Evolutionary conservation across 2,113 vertebrate species (phyloP).

Genomic region (Thomomys bottae): DNA sequence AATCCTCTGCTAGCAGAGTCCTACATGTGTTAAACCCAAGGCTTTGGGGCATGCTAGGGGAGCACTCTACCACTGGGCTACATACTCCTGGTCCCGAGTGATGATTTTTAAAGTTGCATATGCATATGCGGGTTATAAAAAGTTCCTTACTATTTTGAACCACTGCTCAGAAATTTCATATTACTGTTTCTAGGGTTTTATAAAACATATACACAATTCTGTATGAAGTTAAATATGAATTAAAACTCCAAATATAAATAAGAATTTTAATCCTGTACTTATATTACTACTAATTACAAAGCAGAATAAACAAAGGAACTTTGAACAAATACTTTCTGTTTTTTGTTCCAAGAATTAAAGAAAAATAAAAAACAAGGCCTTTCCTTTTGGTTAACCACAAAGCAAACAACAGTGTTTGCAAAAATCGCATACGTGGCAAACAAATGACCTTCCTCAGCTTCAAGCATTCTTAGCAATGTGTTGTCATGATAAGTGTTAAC

Average conservation of each 20-base stretch:
- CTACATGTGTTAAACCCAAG: too few relatives aligned
- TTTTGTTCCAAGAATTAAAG: constrained; percentile 56
- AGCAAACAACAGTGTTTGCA: constrained; percentile 70
- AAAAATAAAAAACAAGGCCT: constrained; percentile 65
- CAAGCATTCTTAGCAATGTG: constrained; percentile 23
- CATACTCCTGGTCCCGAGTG: background rate
- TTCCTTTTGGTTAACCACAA: constrained; percentile 75
- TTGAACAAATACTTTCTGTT: constrained; percentile 45
- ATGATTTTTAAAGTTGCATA: background rate
- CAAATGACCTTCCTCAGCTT: constrained; percentile 57
- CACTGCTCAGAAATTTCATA: background rate
- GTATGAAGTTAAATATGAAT: constrained; percentile 53
- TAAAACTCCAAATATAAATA: constrained; percentile 53
- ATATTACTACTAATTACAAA: constrained; percentile 79
- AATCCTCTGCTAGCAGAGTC: too few relatives aligned
- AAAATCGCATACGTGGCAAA: constrained; percentile 78
- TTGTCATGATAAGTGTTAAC: constrained; percentile 3
- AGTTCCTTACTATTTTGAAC: constrained; percentile 45
- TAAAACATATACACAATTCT: background rate
- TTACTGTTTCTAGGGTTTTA: constrained; percentile 35
- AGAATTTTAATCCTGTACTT: constrained; percentile 64
- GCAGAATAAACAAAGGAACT: constrained; percentile 70
- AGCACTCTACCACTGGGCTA: too few relatives aligned
- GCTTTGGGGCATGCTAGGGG: too few relatives aligned
- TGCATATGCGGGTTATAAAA: background rate